Base-by-base conservation (phyloP, 2,113 vertebrate genomes). In the Dromas ardeola region DNA sequence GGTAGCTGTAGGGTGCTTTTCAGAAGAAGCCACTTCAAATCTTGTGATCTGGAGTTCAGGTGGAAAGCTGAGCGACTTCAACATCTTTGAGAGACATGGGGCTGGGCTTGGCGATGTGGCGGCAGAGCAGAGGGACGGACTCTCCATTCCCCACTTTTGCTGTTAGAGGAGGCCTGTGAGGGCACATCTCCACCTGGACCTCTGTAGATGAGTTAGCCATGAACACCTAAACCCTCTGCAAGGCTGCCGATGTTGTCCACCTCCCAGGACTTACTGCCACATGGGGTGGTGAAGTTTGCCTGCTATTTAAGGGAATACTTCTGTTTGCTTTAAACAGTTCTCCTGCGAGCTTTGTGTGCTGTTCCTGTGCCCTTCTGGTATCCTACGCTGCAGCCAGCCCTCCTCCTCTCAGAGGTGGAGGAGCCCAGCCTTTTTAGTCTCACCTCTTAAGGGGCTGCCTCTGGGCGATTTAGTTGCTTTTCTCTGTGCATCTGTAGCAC, bases 201-300 rank as follows among this genome's bases (percentile, higher is more conserved):
- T 55, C 38, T 86, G 27, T 47, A 26, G 38, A 47, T 0, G 0
- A 11, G 18, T 34, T 90, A 5, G 7, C 45, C 0, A 0, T 23
- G 67, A 77, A 2, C 59, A 59, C 12, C 27, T 34, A 19, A 58
- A 11, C 42, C 11, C 21, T 69, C 25, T 77, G 56, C 1, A 4
- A 34, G 14, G 26, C 30, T 36, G 50, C 19, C 0, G 0, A 5
- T 78, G 40, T 38, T 73, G 6, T 52, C 63, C 20, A 8, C 12
- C 13, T 81, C 50, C 20, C 38, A 40, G 78, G 36, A 40, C 11
- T 20, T 79, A 56, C 8, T 87, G 1, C 67, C 5, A 0, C 19
- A 10, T 36, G 62, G n/a, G 7, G 3, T 43, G 55, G 32, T 63
- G 50, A 74, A 76, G 65, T 78, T 70, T 5, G 55, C 26, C 38